Evolutionary conservation across 2,113 vertebrate genomes (phyloP).

Genomic region (Thunnus thynnus): DNA sequence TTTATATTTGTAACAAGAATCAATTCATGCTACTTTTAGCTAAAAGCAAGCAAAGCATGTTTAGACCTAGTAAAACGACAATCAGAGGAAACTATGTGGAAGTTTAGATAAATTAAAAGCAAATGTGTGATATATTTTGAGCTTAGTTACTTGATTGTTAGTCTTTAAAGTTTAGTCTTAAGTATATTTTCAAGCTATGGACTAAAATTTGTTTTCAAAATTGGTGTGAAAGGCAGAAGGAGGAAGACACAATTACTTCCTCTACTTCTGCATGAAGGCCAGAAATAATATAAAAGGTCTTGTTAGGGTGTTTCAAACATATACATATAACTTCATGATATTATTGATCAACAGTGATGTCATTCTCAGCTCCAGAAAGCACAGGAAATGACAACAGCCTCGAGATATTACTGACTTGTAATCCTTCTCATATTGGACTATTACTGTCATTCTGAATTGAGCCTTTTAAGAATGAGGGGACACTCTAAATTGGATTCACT

Average conservation of each 20-base stretch:
- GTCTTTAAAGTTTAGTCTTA: not conserved
- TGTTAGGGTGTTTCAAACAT: not conserved
- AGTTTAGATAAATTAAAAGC: no score
- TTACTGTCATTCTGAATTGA: slow-evolving; percentile 27
- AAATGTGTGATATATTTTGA: no score
- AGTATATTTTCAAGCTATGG: not conserved
- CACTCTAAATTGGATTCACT: slow-evolving; percentile 60
- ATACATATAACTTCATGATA: not conserved
- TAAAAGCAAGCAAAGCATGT: not conserved
- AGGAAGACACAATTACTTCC: no score
- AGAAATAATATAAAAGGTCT: not conserved
- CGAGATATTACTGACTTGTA: slow-evolving; percentile 4
- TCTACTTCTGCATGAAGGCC: no score
- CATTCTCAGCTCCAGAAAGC: slow-evolving; percentile 8
- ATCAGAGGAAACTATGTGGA: no score
- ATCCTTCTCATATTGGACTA: slow-evolving; percentile 38
- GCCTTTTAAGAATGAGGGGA: slow-evolving; percentile 49
- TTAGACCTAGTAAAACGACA: no score
- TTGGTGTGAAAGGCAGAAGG: not conserved
- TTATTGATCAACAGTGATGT: not conserved
- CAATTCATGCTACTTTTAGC: not conserved
- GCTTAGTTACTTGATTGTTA: no score
- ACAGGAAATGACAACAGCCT: not conserved
- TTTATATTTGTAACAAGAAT: not conserved
- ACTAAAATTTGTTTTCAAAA: not conserved